Conservation (phyloP, 2,113 vertebrate genomes). For the Oreotrochilus melanogaster region DNA sequence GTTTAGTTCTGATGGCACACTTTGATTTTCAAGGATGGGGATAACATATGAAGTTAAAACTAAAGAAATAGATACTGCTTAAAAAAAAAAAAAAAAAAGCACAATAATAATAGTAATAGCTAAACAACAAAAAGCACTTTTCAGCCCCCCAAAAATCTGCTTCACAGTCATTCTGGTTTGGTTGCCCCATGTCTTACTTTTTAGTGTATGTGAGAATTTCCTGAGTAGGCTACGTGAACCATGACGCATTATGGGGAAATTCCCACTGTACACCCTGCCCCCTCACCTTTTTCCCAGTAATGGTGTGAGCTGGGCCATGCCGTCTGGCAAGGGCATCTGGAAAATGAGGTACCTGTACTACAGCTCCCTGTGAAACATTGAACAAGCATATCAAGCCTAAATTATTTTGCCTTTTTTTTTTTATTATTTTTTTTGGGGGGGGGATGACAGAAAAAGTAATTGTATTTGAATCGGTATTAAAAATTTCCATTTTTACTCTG, state of each 20-base stretch:
- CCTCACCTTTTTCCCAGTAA: neutral
- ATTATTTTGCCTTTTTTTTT: neutral
- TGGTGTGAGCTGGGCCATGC: fast-evolving
- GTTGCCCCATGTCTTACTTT: neutral
- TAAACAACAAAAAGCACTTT: neutral
- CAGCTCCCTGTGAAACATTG: neutral
- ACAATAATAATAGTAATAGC: too few species aligned
- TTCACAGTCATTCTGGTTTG: neutral
- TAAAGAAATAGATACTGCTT: neutral
- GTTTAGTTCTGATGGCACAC: neutral
- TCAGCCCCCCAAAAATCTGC: neutral
- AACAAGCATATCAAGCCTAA: neutral
- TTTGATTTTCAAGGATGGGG: neutral
- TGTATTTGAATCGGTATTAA: neutral
- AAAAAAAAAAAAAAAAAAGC: neutral
- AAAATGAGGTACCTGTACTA: neutral
- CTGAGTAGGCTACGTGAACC: neutral
- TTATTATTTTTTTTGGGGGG: too few species aligned
- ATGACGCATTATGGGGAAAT: neutral
- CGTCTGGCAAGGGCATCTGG: neutral
- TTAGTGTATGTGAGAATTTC: neutral
- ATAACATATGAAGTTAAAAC: neutral
- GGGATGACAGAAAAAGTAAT: too few species aligned
- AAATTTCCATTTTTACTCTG: neutral
- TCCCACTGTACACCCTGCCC: neutral